These are phyloP conservation scores for Galaxias olidus DNA, from an alignment of 2,797 vertebrate genomes.

Conservation along the genomic window DNA sequence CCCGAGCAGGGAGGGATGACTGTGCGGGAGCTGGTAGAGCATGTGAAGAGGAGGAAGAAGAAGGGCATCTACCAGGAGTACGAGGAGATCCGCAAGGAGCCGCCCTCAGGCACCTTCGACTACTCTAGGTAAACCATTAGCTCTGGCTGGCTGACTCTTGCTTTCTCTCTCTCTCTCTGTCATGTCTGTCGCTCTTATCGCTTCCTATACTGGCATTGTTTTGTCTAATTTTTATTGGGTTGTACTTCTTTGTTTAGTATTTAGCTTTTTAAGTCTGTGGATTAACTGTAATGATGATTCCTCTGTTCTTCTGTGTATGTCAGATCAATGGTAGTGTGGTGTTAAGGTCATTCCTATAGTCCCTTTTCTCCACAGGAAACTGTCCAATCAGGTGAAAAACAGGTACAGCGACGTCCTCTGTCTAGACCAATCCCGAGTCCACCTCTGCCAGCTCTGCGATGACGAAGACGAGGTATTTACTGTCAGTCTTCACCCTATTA, in stretches of 20 bases:
- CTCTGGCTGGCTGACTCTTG: no score
- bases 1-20: constrained; percentile 79
- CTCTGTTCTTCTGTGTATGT: no score
- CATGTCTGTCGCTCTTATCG: background rate
- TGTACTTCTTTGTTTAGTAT: background rate
- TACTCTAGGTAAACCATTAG: constrained; percentile 79
- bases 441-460: constrained; percentile 73
- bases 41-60: constrained; percentile 81
- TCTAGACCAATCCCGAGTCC: constrained; percentile 83
- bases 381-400: constrained; percentile 85
- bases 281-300: background rate
- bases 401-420: constrained; percentile 86
- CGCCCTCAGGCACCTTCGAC: constrained; percentile 80
- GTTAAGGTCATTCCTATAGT: background rate
- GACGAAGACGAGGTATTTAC: constrained; percentile 77
- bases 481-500: background rate
- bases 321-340: no score
- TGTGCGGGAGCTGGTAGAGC: constrained; percentile 75
- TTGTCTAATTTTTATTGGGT: no score
- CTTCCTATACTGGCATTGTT: no score
- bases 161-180: background rate
- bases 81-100: constrained; percentile 84
- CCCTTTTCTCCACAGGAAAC: constrained; percentile 66
- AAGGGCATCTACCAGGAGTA: constrained; percentile 86
- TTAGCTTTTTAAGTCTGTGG: no score